Percentiles rank a stretch among this genome's conserved stretches.
phyloP scores from a whole-genome alignment of 2,797 vertebrate species.

The Salarias fasciatus region DNA sequence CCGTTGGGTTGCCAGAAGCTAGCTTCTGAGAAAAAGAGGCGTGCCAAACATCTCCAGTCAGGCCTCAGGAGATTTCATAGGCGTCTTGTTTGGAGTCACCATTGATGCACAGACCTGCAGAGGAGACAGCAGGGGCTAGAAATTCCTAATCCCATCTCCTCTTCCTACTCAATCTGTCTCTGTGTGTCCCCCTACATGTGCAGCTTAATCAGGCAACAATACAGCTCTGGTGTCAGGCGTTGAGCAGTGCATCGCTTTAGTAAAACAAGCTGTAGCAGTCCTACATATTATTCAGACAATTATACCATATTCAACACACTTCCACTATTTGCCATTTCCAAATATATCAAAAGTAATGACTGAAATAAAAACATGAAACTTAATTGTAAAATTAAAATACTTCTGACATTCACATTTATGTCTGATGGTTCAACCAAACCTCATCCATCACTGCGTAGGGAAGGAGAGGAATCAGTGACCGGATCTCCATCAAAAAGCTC shows the following conservation, averaged over 20 bases:
- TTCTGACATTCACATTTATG: constrained; percentile 7
- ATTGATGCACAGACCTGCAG: constrained; percentile 68
- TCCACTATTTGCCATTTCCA: constrained; percentile 1
- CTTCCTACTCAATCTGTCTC: constrained; percentile 53
- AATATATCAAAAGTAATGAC: no score
- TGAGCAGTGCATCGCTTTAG: constrained; percentile 31
- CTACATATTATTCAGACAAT: constrained; percentile 5
- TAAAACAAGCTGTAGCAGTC: constrained; percentile 39
- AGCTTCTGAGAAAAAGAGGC: constrained; percentile 36
- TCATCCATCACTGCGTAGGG: constrained; percentile 26
- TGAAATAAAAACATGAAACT: no score
- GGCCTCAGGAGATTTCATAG: constrained; percentile 60
- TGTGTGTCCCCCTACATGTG: constrained; percentile 36
- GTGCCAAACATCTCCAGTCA: constrained; percentile 58
- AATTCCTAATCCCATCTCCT: constrained; percentile 62
- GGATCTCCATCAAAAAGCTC: constrained; percentile 30
- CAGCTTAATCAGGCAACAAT: constrained; percentile 63
- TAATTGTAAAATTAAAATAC: constrained; percentile 6
- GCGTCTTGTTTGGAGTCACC: constrained; percentile 56
- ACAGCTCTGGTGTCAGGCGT: constrained; percentile 45
- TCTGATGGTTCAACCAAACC: not conserved
- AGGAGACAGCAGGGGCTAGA: constrained; percentile 69
- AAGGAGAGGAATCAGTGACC: constrained; percentile 7
- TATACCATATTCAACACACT: constrained; percentile 21
- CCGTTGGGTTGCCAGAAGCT: constrained; percentile 36